Evolutionary conservation across 2,888 invertebrate species (phyloP).

Genomic region (Dyspetes luteomarginatus): DNA sequence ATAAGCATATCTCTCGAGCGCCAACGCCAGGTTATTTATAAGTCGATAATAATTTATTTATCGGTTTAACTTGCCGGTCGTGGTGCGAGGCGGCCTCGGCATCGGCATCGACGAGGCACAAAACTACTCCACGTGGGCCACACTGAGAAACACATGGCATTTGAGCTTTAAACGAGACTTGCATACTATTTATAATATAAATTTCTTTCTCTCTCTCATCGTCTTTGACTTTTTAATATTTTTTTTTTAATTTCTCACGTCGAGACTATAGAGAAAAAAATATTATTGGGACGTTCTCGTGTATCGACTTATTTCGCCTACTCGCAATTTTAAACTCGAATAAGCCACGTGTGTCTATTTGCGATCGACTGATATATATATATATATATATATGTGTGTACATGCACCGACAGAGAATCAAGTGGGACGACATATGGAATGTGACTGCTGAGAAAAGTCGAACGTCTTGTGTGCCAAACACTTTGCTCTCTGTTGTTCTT

Average conservation of each 20-base stretch:
- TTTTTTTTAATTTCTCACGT: background rate
- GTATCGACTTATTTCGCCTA: too few species aligned
- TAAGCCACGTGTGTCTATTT: conserved; percentile 3
- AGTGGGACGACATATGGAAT: conserved; percentile 63
- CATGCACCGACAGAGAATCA: conserved; percentile 53
- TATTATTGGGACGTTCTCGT: too few species aligned
- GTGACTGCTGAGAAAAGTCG: conserved; percentile 52
- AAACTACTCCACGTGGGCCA: conserved; percentile 57
- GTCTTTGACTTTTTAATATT: background rate
- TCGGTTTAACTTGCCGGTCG: conserved; percentile 56
- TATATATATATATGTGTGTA: background rate
- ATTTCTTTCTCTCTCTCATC: too few species aligned
- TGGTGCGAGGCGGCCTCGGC: conserved; percentile 24
- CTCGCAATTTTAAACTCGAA: conserved; percentile 38
- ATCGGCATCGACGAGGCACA: conserved; percentile 9
- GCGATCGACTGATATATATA: conserved; percentile 8
- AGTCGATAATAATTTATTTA: conserved; percentile 76
- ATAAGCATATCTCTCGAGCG: conserved; percentile 56
- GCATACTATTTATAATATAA: background rate
- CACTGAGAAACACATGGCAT: conserved; percentile 35
- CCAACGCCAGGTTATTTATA: conserved; percentile 73
- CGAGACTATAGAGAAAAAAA: too few species aligned
- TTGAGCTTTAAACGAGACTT: background rate
- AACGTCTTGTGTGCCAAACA: conserved; percentile 45
- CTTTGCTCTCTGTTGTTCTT: conserved; percentile 23